phyloP scores from a whole-genome alignment of 1,140 invertebrate species.

The Sitophilus oryzae region DNA sequence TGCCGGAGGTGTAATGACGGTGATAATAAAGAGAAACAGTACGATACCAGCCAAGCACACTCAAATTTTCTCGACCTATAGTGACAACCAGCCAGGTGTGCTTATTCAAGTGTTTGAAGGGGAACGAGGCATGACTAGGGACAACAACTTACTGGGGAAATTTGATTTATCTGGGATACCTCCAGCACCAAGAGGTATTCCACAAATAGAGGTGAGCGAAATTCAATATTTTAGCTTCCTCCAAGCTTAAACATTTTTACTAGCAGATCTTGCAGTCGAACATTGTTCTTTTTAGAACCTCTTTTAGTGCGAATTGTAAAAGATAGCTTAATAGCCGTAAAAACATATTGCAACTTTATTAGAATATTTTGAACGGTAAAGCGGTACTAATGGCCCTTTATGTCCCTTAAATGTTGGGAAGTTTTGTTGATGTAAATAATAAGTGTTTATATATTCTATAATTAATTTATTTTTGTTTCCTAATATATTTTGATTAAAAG shows the following conservation, averaged over 20 bases:
- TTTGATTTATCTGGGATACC: conserved; percentile 63
- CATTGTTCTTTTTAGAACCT: too few relatives aligned
- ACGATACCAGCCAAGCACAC: conserved; percentile 52
- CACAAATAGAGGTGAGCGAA: conserved; percentile 35
- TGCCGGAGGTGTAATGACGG: conserved; percentile 43
- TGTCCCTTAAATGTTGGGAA: too few relatives aligned
- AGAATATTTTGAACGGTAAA: too few relatives aligned
- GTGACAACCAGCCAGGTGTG: conserved; percentile 52
- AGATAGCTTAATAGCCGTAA: too few relatives aligned
- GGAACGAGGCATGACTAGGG: conserved; percentile 59
- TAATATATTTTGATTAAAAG: too few relatives aligned
- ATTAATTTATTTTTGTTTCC: too few relatives aligned
- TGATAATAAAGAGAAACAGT: conserved; percentile 49
- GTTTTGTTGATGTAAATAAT: too few relatives aligned
- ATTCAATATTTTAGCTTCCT: background rate
- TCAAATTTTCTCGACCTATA: conserved; percentile 45
- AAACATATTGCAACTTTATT: too few relatives aligned
- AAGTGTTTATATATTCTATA: too few relatives aligned
- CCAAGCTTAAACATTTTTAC: too few relatives aligned
- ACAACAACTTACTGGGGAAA: conserved; percentile 65
- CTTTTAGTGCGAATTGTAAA: background rate
- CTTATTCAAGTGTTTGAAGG: conserved; percentile 56
- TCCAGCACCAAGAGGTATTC: conserved; percentile 48
- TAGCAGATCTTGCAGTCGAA: too few relatives aligned
- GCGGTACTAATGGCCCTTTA: too few relatives aligned